Percentiles rank a stretch among this genome's conserved stretches.
Evolutionary conservation across 2,888 invertebrate genomes (phyloP).

Genomic region (Furcula furcula): DNA sequence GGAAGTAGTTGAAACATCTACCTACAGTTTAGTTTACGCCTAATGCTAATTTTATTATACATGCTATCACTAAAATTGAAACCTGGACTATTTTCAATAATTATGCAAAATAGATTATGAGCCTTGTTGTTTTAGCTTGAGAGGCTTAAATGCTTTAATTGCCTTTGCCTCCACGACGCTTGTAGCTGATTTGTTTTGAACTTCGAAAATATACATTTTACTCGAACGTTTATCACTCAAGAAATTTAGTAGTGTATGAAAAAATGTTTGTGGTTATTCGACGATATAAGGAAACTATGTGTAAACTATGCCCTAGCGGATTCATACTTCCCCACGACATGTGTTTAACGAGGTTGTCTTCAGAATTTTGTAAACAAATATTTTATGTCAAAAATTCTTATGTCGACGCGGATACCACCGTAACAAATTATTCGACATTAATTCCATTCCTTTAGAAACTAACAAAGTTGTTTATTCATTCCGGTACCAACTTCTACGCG

Average conservation of each 20-base stretch:
- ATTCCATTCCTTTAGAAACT: slow-evolving; percentile 49
- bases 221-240: slow-evolving; percentile 24
- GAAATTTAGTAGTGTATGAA: slow-evolving; percentile 33
- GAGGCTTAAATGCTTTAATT: slow-evolving; percentile 44
- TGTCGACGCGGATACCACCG: slow-evolving; percentile 26
- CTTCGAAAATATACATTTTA: slow-evolving; percentile 27
- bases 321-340: slow-evolving; percentile 34
- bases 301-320: slow-evolving; percentile 52
- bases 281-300: slow-evolving; percentile 47
- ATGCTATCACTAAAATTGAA: slow-evolving; percentile 44
- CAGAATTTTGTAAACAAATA: slow-evolving; percentile 26
- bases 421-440: slow-evolving; percentile 47
- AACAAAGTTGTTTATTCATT: slow-evolving; percentile 58
- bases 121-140: slow-evolving; percentile 48
- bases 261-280: slow-evolving; percentile 26
- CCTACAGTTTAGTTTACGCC: too few relatives aligned
- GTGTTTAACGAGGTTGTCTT: slow-evolving; percentile 21
- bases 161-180: slow-evolving; percentile 38
- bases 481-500: slow-evolving; percentile 44
- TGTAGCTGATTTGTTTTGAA: slow-evolving; percentile 41
- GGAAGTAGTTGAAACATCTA: slow-evolving; percentile 45
- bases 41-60: slow-evolving; percentile 45
- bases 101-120: slow-evolving; percentile 59
- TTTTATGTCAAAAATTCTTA: slow-evolving; percentile 27
- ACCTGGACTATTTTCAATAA: slow-evolving; percentile 59